A percentile compares a stretch with the other conserved stretches of the same genome.
These are phyloP conservation scores for Antheraea yamamai DNA, from an alignment of 2,888 invertebrate species.

Conservation along the genomic window DNA sequence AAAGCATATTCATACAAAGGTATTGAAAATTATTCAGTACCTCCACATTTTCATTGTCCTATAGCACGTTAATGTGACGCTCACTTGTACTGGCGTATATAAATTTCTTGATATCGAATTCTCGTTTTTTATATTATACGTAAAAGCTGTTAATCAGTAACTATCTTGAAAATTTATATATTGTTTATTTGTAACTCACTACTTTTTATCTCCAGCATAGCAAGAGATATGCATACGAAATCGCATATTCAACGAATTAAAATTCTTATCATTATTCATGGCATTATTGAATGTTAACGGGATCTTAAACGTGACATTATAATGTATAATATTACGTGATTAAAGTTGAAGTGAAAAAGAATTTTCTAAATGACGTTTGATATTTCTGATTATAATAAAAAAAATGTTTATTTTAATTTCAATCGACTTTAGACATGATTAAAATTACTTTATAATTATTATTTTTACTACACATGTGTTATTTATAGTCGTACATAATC, in stretches of 20 bases:
- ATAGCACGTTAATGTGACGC: too few species aligned
- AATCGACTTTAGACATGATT: too few species aligned
- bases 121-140: not conserved
- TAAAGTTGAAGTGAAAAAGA: not conserved
- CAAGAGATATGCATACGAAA: not conserved
- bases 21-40: too few species aligned
- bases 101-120: not conserved
- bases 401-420: too few species aligned
- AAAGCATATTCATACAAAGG: too few species aligned
- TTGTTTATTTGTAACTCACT: not conserved
- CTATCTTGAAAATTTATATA: not conserved
- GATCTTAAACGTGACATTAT: not conserved
- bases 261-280: not conserved
- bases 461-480: too few species aligned
- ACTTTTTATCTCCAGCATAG: not conserved
- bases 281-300: not conserved
- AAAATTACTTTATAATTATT: too few species aligned
- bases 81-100: too few species aligned
- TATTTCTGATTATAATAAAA: too few species aligned
- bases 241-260: not conserved
- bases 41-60: too few species aligned
- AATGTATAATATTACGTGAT: not conserved
- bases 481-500: too few species aligned
- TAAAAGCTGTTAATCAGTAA: not conserved
- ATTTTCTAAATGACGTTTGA: too few species aligned